Conservation (phyloP, 2,113 vertebrate genomes). For the Cariama cristata region DNA sequence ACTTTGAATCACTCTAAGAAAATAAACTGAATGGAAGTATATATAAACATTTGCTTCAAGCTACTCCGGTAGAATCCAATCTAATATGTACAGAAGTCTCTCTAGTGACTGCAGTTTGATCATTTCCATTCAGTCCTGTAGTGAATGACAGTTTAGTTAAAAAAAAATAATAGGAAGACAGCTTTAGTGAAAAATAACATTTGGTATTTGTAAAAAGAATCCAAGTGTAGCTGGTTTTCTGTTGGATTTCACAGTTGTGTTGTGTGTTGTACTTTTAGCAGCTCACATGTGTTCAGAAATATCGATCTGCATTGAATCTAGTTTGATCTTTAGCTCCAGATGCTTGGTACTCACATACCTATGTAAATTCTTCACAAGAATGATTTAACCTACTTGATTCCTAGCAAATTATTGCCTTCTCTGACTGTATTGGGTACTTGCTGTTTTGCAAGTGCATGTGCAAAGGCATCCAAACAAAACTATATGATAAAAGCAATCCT, state of each 20-base stretch:
- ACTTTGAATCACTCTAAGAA: conserved; percentile 47
- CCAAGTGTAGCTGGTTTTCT: neutral
- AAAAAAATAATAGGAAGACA: neutral
- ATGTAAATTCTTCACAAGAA: neutral
- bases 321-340: neutral
- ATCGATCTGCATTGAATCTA: neutral
- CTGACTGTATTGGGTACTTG: neutral
- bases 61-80: neutral
- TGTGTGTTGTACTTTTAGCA: neutral
- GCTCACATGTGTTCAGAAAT: neutral
- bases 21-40: conserved; percentile 33
- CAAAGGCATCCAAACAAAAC: neutral
- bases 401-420: neutral
- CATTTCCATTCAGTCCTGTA: neutral
- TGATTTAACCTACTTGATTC: neutral
- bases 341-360: neutral
- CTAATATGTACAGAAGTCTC: conserved; percentile 5
- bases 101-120: conserved; percentile 21
- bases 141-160: neutral
- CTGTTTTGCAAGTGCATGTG: neutral
- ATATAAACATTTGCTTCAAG: conserved; percentile 44
- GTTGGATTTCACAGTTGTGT: neutral
- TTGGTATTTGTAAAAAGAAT: neutral
- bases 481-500: neutral
- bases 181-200: neutral